These are phyloP conservation scores for Sceliomorpha sp. DNA, from an alignment of 2,888 invertebrate genomes.

Conservation along the genomic window DNA sequence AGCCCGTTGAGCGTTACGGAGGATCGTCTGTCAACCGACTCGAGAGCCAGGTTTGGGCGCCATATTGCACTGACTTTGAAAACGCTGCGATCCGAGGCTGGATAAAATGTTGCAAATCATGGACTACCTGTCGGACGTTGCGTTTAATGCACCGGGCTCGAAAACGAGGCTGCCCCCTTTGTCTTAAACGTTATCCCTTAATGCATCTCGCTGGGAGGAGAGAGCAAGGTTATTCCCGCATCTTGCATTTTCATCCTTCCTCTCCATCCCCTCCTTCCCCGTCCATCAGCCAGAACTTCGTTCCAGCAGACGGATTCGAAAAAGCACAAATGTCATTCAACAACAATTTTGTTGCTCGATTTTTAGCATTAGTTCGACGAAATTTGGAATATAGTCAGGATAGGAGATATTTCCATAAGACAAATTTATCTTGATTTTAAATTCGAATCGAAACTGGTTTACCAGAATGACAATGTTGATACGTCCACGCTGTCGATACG, in stretches of 20 bases:
- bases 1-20: conserved; percentile 22
- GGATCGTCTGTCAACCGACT: conserved; percentile 47
- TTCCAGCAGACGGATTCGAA: too few species aligned
- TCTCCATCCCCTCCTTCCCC: conserved; percentile 25
- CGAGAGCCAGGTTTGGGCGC: conserved; percentile 39
- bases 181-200: conserved; percentile 56
- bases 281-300: too few species aligned
- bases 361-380: too few species aligned
- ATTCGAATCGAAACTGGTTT: too few species aligned
- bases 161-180: conserved; percentile 50
- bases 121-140: conserved; percentile 73
- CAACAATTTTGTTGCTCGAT: too few species aligned
- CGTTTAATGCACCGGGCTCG: conserved; percentile 55
- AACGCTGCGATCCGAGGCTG: conserved; percentile 64
- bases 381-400: too few species aligned
- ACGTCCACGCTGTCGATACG: too few species aligned
- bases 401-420: too few species aligned
- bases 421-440: too few species aligned
- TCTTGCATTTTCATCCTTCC: conserved; percentile 4
- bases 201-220: conserved; percentile 36
- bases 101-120: conserved; percentile 80
- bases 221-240: conserved; percentile 1
- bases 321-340: too few species aligned
- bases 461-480: too few species aligned
- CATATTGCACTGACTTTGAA: conserved; percentile 59